Evolutionary conservation across 2,113 vertebrate species (phyloP).

Genomic region (Anguilla rostrata): DNA sequence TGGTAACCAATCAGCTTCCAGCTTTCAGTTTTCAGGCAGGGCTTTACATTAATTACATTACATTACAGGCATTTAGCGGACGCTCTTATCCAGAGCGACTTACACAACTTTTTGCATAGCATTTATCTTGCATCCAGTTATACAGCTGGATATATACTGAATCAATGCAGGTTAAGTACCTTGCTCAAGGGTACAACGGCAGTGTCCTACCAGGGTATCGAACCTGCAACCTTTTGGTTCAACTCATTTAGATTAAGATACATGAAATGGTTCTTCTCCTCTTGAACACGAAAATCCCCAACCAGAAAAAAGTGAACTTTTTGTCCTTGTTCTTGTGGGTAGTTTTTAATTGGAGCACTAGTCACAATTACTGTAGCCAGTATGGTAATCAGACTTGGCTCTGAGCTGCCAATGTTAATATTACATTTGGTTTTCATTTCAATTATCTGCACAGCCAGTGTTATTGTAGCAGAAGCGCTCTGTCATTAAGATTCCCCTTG

Average conservation of each 20-base stretch:
- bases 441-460: not conserved
- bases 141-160: too few relatives aligned
- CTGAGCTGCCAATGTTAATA: not conserved
- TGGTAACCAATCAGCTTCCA: not conserved
- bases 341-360: not conserved
- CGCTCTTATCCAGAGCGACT: too few relatives aligned
- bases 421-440: constrained; percentile 4
- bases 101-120: too few relatives aligned
- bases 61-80: too few relatives aligned
- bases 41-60: too few relatives aligned
- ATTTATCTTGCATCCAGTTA: too few relatives aligned
- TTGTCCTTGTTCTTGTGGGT: not conserved
- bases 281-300: not conserved
- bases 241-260: not conserved
- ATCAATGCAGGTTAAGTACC: too few relatives aligned
- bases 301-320: not conserved
- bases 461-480: not conserved
- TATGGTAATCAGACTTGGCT: not conserved
- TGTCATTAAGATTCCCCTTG: constrained; percentile 16
- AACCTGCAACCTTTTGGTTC: too few relatives aligned
- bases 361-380: constrained; percentile 3
- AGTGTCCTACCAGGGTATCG: too few relatives aligned
- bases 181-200: too few relatives aligned
- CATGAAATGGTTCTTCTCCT: not conserved
- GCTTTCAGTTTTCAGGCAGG: not conserved